These are phyloP conservation scores for Lontra canadensis DNA, from an alignment of 2,113 vertebrate genomes.

Conservation along the genomic window DNA sequence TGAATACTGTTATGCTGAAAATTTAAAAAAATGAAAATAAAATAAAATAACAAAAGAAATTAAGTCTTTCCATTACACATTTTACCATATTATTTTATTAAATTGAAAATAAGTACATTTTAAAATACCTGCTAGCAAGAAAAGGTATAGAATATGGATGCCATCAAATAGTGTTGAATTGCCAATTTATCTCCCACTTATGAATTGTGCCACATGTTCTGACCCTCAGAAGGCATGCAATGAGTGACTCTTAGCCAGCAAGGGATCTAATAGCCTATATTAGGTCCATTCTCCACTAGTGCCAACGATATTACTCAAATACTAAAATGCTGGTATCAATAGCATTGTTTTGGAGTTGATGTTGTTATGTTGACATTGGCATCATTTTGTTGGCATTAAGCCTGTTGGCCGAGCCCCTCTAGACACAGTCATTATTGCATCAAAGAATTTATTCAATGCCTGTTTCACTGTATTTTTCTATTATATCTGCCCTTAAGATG, in stretches of 20 bases:
- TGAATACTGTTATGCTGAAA: no score
- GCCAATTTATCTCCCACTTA: background rate
- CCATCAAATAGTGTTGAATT: background rate
- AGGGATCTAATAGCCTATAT: conserved; percentile 11
- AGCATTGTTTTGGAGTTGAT: conserved; percentile 5
- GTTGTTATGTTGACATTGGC: conserved; percentile 53
- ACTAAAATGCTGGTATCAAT: conserved; percentile 42
- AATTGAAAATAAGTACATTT: conserved; percentile 30
- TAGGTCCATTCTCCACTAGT: conserved; percentile 17
- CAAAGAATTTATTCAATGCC: conserved; percentile 49
- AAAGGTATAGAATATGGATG: background rate
- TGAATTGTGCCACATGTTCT: background rate
- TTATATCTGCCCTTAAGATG: background rate
- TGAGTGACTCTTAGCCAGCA: conserved; percentile 14
- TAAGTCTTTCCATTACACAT: background rate
- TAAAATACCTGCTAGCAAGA: background rate
- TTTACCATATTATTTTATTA: conserved; percentile 26
- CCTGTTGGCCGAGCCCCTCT: conserved; percentile 46
- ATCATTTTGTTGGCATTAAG: conserved; percentile 59
- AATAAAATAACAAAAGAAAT: background rate
- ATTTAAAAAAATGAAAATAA: no score
- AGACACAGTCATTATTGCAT: conserved; percentile 48
- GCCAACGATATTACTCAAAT: conserved; percentile 49
- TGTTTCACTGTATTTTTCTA: conserved; percentile 25
- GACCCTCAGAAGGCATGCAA: background rate